Base-by-base conservation (phyloP, 2,113 vertebrate genomes). In the Hydrolagus affinis region DNA sequence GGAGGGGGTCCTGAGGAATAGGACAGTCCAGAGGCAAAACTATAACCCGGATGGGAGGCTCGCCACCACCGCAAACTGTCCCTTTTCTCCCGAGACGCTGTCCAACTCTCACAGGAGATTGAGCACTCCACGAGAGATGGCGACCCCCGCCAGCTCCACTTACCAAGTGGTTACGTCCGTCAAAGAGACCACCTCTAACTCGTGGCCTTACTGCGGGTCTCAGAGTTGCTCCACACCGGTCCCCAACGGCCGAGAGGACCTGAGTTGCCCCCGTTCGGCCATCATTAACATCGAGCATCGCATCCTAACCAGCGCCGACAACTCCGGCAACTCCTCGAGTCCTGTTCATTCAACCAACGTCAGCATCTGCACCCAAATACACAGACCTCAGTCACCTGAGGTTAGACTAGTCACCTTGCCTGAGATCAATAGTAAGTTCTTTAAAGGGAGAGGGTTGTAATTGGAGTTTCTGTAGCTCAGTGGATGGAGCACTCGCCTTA, bases 1-100 rank as follows among this genome's bases (percentile, higher is more conserved):
- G 86, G 95, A 96, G 71, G 93, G 92, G 85, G 88, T 95, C 28
- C 88, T 96, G 86, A 95, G 93, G 89, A 95, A 92, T 57, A 92
- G 91, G 62, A 83, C 90, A 0, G 17, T 89, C 15, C 89, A 88
- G 57, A 88, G 70, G 1, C 15, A 0, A 0, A 69, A 15, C 0
- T 86, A 17, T 68, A 69, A 73, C 0, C 2, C 59, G 0, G 23
- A 70, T 0, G 9, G 1, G 28, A 12, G 85, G 8, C 88, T 28
- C 28, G 85, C 85, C 25, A 85, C 88, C 3, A 71, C 6, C 15
- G 64, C 15, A 0, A 87, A 69, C 8, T 44, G 0, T 0, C 0
- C 75, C 86, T 87, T 60, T 78, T 86, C 87, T 32, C 25, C 64
- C 0, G 0, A 80, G 0, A 87, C 70, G 8, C 89, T 89, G 0